Evolutionary conservation across 2,888 invertebrate species (phyloP), one percentile per base, ranked within the genome.

Genomic region (Lasioglossum calceatum): DNA sequence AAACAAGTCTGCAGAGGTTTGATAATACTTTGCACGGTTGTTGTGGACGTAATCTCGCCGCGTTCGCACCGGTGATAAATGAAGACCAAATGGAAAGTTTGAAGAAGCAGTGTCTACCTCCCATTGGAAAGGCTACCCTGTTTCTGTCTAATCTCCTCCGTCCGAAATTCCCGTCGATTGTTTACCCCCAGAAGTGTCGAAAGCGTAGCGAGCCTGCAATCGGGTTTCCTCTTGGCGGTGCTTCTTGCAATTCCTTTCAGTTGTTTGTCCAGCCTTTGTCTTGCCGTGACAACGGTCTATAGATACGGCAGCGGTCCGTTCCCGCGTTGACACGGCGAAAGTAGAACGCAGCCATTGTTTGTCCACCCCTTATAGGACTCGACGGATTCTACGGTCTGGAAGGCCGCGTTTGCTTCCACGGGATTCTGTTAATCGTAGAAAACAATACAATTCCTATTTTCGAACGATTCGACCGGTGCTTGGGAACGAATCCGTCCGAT

Each of bases 161-260:
- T 39, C 61, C 58, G 75, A 76, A 76, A 61, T 61, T 76, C 75
- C n/a, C 50, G 16, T 50, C 39, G 39, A 54, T 75, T 58, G 75
- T 75, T 58, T 47, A 47, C 73, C 32, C 19, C n/a, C 4, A 27
- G 42, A 27, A 61, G n/a, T n/a, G n/a, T 61, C 39, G 8, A 32
- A 61, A 61, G 42, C 76, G 61, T 70, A 14, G 19, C 74, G 54
- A 76, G n/a, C 36, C 54, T 58, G 54, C 75, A 75, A 75, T 58
- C 75, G 58, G 36, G n/a, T 75, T 58, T 75, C 54, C 54, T 75
- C 58, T 75, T 39, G 23, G 23, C 54, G 36, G 50, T 19, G 16
- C 54, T 58, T 75, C 39, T 39, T 16, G 75, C 58, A 54, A 23
- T 58, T 58, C 54, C 58, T 39, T 42, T 76, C 42, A 42, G 39